A percentile compares a stretch with the other conserved stretches of the same genome.
phyloP scores from a whole-genome alignment of 2,113 vertebrate genomes.

The Oriolus oriolus region DNA sequence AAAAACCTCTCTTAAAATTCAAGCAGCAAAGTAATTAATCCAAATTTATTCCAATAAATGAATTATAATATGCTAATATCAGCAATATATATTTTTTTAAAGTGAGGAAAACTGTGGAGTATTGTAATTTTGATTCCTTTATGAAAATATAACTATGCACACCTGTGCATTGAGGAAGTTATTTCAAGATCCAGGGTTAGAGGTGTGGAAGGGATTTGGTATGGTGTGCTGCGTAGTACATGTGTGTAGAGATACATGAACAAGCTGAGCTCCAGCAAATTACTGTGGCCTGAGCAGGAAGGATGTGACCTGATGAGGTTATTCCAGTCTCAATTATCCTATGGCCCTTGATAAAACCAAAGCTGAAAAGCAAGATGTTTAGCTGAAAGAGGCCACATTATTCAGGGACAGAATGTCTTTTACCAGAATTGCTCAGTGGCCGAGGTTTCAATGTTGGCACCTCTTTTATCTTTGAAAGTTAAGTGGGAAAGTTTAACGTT shows the following conservation, averaged over 20 bases:
- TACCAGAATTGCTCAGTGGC: background rate
- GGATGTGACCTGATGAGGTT: background rate
- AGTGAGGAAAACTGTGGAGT: background rate
- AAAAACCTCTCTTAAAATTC: background rate
- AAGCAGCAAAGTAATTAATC: conserved; percentile 41
- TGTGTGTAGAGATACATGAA: fast-evolving
- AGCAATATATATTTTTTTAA: background rate
- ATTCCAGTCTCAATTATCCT: background rate
- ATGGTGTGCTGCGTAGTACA: background rate
- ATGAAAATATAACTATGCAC: background rate
- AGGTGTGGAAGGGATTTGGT: background rate
- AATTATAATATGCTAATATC: background rate
- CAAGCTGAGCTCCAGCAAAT: background rate
- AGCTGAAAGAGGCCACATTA: background rate
- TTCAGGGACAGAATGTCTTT: background rate
- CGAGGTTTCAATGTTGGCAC: background rate
- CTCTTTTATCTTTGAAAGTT: background rate
- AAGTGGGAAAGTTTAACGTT: background rate
- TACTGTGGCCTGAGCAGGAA: background rate
- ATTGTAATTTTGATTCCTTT: background rate
- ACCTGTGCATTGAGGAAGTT: background rate
- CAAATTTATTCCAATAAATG: background rate
- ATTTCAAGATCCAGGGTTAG: background rate
- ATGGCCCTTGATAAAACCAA: background rate
- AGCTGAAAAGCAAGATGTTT: background rate